These are phyloP conservation scores for Scaptomyza graminum DNA, from an alignment of 1,140 invertebrate species.

Conservation along the genomic window DNA sequence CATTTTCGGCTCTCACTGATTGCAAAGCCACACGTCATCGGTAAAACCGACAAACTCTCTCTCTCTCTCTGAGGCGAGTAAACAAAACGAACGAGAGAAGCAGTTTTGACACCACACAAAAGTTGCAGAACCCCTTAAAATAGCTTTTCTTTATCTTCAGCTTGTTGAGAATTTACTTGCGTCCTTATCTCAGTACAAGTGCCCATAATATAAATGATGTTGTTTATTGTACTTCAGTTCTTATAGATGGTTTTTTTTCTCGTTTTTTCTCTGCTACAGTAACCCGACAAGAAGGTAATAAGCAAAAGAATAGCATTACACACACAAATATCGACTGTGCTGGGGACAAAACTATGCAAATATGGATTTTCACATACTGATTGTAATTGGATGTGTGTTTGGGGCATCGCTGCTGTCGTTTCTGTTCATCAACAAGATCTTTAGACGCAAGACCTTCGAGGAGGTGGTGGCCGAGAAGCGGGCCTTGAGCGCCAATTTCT, in stretches of 20 bases:
- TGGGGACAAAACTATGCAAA: slow-evolving; percentile 77
- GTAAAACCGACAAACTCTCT: not conserved
- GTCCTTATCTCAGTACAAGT: no score
- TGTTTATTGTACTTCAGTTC: no score
- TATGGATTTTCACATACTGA: slow-evolving; percentile 83
- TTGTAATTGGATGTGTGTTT: slow-evolving; percentile 81
- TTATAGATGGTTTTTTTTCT: not conserved
- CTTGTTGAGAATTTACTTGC: not conserved
- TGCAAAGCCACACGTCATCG: slow-evolving; percentile 61
- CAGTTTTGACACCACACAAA: slow-evolving; percentile 1
- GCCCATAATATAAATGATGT: no score
- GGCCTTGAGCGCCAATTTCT: slow-evolving; percentile 76
- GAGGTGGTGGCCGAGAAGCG: slow-evolving; percentile 81
- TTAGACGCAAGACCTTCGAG: slow-evolving; percentile 81
- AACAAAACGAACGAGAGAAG: not conserved
- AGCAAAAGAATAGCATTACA: slow-evolving; percentile 6
- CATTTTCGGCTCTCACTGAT: slow-evolving; percentile 30
- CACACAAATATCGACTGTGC: slow-evolving; percentile 10
- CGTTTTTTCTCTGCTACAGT: slow-evolving; percentile 20
- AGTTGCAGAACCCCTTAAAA: no score
- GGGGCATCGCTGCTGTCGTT: slow-evolving; percentile 78
- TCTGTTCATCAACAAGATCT: slow-evolving; percentile 81
- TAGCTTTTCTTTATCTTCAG: not conserved
- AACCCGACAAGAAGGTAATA: slow-evolving; percentile 4
- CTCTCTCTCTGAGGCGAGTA: slow-evolving; percentile 12